Conservation (phyloP, 2,113 vertebrate genomes). For the Atlantisia rogersi region DNA sequence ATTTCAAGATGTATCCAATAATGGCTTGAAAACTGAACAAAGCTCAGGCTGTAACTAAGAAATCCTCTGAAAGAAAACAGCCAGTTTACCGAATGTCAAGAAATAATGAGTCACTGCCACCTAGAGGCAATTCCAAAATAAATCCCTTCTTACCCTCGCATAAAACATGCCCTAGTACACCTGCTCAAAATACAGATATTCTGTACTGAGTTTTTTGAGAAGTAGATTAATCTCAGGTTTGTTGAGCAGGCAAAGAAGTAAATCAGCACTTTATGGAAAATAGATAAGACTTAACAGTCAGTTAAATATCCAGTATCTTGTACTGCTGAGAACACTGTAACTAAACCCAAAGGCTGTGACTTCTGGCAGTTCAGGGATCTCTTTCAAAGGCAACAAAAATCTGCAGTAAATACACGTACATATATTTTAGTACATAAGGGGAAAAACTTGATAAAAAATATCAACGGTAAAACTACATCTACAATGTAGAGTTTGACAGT, state of each 20-base stretch:
- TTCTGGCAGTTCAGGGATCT: not conserved
- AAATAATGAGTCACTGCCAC: slow-evolving; percentile 34
- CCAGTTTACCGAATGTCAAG: not conserved
- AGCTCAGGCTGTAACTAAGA: not conserved
- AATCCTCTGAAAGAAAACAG: not conserved
- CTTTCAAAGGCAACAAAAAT: not conserved
- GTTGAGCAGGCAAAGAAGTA: not conserved
- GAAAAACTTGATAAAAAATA: not conserved
- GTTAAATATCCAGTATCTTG: not conserved
- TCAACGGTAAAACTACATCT: not conserved
- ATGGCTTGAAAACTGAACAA: not conserved
- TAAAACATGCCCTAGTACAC: not conserved
- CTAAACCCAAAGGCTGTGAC: not conserved
- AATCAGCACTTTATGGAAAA: not conserved
- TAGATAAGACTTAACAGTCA: not conserved
- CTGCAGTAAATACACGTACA: not conserved
- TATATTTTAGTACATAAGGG: not conserved
- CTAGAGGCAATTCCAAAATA: slow-evolving; percentile 23
- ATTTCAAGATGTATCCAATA: not conserved
- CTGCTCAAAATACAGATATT: not conserved
- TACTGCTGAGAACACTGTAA: not conserved
- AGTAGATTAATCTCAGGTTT: not conserved
- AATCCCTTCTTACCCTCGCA: not conserved
- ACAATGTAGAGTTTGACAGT: rapidly evolving
- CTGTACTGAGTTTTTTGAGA: not conserved